A percentile compares a stretch with the other conserved stretches of the same genome.
Evolutionary conservation across 2,797 vertebrate species (phyloP).

Genomic region (Psittacula derbiana): DNA sequence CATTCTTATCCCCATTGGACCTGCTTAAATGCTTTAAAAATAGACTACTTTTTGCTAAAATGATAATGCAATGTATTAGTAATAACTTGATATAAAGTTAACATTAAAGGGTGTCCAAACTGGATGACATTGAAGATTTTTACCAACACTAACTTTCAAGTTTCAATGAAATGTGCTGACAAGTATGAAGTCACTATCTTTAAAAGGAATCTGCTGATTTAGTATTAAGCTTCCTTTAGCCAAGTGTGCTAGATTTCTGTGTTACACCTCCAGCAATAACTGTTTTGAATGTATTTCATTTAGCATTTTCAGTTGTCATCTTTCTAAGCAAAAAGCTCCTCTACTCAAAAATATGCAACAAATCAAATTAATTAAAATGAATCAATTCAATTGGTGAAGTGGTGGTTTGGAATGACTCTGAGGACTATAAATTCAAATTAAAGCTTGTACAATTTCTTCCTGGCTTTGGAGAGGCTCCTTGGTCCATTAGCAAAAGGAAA

Average conservation of each 20-base stretch:
- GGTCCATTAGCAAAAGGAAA: background rate
- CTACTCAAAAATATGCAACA: constrained; percentile 51
- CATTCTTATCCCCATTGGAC: constrained; percentile 5
- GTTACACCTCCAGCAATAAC: constrained; percentile 44
- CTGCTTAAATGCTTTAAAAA: constrained; percentile 38
- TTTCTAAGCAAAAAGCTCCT: constrained; percentile 39
- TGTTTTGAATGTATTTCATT: constrained; percentile 41
- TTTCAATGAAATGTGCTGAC: constrained; percentile 40
- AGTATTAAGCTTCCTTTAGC: constrained; percentile 60
- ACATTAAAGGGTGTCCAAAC: constrained; percentile 21
- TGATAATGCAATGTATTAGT: constrained; percentile 6
- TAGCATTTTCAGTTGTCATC: constrained; percentile 28
- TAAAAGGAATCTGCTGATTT: constrained; percentile 61
- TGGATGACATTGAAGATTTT: constrained; percentile 36
- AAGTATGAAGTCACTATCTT: constrained; percentile 41
- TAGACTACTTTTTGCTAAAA: constrained; percentile 18
- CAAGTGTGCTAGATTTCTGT: constrained; percentile 47
- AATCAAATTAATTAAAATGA: constrained; percentile 69
- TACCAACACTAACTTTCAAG: constrained; percentile 3
- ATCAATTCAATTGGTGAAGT: background rate
- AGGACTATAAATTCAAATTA: constrained; percentile 70
- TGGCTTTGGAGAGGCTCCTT: background rate
- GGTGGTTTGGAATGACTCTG: constrained; percentile 22
- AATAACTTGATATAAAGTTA: constrained; percentile 13
- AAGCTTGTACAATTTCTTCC: background rate